These are phyloP conservation scores for Cryptocheilus praepositus DNA, from an alignment of 2,888 invertebrate species.

Conservation along the genomic window DNA sequence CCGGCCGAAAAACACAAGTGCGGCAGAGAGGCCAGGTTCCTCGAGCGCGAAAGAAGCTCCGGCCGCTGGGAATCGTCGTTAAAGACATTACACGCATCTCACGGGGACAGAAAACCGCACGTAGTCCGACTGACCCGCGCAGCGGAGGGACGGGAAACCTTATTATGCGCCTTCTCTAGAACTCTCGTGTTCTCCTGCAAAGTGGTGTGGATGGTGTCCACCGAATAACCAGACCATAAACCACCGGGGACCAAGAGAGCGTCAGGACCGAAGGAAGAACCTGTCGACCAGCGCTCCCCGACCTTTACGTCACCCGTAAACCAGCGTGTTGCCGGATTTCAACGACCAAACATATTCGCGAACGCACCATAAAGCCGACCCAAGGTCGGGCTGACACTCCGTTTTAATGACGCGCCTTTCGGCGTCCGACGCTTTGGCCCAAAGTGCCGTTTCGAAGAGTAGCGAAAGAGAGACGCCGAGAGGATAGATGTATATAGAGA, in stretches of 20 bases:
- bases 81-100: no score
- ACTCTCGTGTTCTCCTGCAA: slow-evolving; percentile 38
- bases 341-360: slow-evolving; percentile 64
- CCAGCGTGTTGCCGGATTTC: slow-evolving; percentile 58
- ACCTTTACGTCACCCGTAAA: slow-evolving; percentile 63
- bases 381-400: slow-evolving; percentile 50
- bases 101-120: no score
- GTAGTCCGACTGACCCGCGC: slow-evolving; percentile 1
- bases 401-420: slow-evolving; percentile 34
- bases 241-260: slow-evolving; percentile 39
- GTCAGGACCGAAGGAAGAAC: slow-evolving; percentile 24
- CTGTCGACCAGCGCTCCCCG: slow-evolving; percentile 24
- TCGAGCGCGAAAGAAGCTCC: no score
- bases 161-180: slow-evolving; percentile 42
- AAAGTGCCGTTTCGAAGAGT: not conserved
- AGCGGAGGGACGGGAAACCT: slow-evolving; percentile 29
- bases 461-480: slow-evolving; percentile 7
- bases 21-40: no score
- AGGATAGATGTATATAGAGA: no score
- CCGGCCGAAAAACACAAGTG: no score
- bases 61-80: no score
- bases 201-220: slow-evolving; percentile 51
- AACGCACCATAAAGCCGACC: slow-evolving; percentile 59
- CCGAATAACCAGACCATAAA: slow-evolving; percentile 60
- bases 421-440: no score